Evolutionary conservation across 2,888 invertebrate genomes (phyloP).

Genomic region (Nasonia oneida): DNA sequence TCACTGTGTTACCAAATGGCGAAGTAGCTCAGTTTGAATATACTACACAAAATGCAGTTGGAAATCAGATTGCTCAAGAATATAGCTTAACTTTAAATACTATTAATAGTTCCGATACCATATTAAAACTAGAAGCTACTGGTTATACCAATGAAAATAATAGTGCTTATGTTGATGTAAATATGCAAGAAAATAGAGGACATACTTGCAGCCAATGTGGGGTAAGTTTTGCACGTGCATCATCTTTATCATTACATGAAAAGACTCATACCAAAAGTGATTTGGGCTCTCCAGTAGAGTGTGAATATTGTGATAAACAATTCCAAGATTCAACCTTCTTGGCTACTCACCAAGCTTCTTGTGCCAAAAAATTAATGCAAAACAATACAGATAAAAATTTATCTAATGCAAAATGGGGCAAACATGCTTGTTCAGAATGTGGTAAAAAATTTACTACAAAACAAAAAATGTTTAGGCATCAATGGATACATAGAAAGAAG

Average conservation of each 20-base stretch:
- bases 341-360: slow-evolving; percentile 77
- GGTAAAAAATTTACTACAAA: slow-evolving; percentile 79
- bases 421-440: slow-evolving; percentile 78
- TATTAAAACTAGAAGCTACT: slow-evolving; percentile 70
- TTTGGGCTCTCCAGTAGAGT: slow-evolving; percentile 76
- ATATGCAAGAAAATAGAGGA: slow-evolving; percentile 72
- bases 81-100: slow-evolving; percentile 69
- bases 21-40: slow-evolving; percentile 75
- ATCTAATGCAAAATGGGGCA: slow-evolving; percentile 74
- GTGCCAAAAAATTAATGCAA: slow-evolving; percentile 73
- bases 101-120: slow-evolving; percentile 65
- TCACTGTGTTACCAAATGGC: slow-evolving; percentile 74
- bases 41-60: slow-evolving; percentile 66
- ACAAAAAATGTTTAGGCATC: slow-evolving; percentile 79
- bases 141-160: slow-evolving; percentile 63
- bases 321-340: slow-evolving; percentile 78
- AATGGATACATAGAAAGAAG: slow-evolving; percentile 80
- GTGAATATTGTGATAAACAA: slow-evolving; percentile 80
- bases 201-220: slow-evolving; percentile 79
- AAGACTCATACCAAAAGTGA: slow-evolving; percentile 69
- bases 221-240: slow-evolving; percentile 77
- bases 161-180: slow-evolving; percentile 66
- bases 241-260: slow-evolving; percentile 78
- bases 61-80: slow-evolving; percentile 66
- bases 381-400: slow-evolving; percentile 69